Conservation (phyloP, 2,113 vertebrate species). For the Pithys albifrons region DNA sequence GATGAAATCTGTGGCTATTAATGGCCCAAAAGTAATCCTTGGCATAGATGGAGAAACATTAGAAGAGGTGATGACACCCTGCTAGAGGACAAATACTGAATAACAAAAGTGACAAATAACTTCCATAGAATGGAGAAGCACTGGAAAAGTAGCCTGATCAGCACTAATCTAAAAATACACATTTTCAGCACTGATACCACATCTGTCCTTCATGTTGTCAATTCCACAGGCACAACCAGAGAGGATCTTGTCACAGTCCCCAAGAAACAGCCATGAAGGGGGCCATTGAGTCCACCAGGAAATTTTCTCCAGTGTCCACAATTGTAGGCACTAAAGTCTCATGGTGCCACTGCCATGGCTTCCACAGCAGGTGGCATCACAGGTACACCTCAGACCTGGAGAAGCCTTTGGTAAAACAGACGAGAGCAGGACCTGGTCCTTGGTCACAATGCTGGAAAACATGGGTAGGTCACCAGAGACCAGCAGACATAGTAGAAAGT, state of each 20-base stretch:
- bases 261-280: background rate
- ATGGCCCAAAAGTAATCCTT: constrained; percentile 52
- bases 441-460: background rate
- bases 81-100: constrained; percentile 21
- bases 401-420: background rate
- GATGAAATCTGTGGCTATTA: constrained; percentile 57
- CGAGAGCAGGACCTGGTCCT: background rate
- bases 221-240: background rate
- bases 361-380: background rate
- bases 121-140: background rate
- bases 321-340: background rate
- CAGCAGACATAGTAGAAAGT: background rate
- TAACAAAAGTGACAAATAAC: constrained; percentile 39
- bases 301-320: background rate
- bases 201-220: background rate
- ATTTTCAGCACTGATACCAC: background rate
- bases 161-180: constrained; percentile 27
- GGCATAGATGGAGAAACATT: constrained; percentile 39
- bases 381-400: background rate
- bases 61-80: constrained; percentile 23
- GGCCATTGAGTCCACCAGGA: background rate
- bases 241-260: background rate
- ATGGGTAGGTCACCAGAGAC: background rate
- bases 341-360: background rate
- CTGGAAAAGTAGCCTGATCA: constrained; percentile 21